Conservation (phyloP, 1,140 invertebrate species). For the Pseudomyrmex concolor region DNA sequence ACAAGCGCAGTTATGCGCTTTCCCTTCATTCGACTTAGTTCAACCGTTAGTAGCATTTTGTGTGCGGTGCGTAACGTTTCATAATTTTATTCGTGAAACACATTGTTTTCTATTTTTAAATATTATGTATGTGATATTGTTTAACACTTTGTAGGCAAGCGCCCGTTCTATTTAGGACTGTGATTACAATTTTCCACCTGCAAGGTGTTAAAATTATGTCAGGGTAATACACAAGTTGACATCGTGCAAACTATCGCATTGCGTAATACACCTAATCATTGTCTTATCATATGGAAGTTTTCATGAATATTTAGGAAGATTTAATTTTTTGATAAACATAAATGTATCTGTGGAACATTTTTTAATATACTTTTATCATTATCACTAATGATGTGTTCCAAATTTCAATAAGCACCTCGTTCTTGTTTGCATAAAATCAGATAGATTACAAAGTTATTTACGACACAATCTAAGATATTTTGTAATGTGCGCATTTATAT, state of each 20-base stretch:
- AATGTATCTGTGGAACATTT: too few relatives aligned
- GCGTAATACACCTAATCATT: too few relatives aligned
- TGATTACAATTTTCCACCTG: too few relatives aligned
- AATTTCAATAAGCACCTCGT: too few relatives aligned
- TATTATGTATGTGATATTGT: neutral
- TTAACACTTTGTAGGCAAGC: neutral
- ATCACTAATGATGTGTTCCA: too few relatives aligned
- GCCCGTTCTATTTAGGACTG: too few relatives aligned
- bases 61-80: neutral
- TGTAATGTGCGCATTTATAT: neutral
- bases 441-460: neutral
- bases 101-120: neutral
- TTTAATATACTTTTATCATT: too few relatives aligned
- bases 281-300: too few relatives aligned
- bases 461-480: neutral
- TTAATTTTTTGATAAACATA: too few relatives aligned
- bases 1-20: slow-evolving; percentile 14
- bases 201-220: neutral
- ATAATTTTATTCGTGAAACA: neutral
- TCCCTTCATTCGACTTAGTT: neutral
- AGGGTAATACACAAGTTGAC: neutral
- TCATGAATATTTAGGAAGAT: too few relatives aligned
- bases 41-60: slow-evolving; percentile 15
- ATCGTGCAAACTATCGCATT: too few relatives aligned
- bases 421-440: too few relatives aligned